These are phyloP conservation scores for Sphaerodactylus townsendi DNA, from an alignment of 2,113 vertebrate species.

Conservation along the genomic window DNA sequence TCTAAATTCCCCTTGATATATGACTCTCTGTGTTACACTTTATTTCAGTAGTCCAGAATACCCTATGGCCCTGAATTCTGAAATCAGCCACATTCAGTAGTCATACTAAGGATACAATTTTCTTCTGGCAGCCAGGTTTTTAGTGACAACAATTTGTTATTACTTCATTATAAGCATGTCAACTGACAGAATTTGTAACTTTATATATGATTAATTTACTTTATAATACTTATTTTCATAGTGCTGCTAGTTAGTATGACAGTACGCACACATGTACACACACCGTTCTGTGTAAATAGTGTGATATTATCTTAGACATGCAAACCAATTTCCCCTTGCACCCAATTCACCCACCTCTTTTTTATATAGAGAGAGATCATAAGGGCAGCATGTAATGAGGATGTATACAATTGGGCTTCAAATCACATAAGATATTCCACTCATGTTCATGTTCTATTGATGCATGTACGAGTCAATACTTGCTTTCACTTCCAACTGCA, in stretches of 20 bases:
- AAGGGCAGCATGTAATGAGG: not conserved
- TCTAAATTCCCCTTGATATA: slow-evolving; percentile 58
- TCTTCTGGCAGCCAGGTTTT: slow-evolving; percentile 26
- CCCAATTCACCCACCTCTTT: too few relatives aligned
- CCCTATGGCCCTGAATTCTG: slow-evolving; percentile 3
- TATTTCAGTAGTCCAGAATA: slow-evolving; percentile 41
- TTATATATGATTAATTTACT: slow-evolving; percentile 24
- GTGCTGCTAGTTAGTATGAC: not conserved
- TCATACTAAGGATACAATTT: slow-evolving; percentile 35
- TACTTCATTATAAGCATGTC: slow-evolving; percentile 26
- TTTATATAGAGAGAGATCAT: too few relatives aligned
- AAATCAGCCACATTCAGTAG: slow-evolving; percentile 35
- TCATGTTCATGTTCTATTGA: too few relatives aligned
- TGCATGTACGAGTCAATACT: not conserved
- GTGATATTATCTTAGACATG: too few relatives aligned
- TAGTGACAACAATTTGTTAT: slow-evolving; percentile 33
- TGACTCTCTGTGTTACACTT: slow-evolving; percentile 31
- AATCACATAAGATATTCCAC: not conserved
- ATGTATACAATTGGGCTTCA: not conserved
- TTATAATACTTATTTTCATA: not conserved
- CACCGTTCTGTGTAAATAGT: too few relatives aligned
- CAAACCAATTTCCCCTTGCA: too few relatives aligned
- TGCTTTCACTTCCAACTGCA: not conserved
- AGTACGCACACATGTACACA: too few relatives aligned
- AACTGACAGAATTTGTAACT: not conserved